Evolutionary conservation across 2,113 vertebrate species (phyloP).

Genomic region (Chloebia gouldiae): DNA sequence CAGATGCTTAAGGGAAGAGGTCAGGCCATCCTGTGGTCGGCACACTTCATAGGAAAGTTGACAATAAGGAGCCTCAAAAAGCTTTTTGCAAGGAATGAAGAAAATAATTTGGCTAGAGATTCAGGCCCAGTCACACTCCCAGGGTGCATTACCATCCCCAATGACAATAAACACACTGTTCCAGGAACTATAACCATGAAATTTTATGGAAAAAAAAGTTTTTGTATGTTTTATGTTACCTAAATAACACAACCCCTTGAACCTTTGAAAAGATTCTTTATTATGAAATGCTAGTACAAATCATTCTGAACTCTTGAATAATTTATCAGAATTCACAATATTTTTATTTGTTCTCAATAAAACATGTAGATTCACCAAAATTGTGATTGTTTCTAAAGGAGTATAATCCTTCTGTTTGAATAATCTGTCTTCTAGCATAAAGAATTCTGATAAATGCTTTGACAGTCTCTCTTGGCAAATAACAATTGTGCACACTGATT

Average conservation of each 20-base stretch:
- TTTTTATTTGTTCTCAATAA: neutral
- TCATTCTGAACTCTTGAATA: conserved; percentile 5
- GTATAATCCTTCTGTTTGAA: neutral
- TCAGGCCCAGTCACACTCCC: neutral
- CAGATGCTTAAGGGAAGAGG: neutral
- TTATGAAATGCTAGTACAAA: neutral
- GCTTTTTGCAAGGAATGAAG: neutral
- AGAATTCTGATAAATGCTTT: neutral
- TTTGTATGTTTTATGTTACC: neutral
- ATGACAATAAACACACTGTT: neutral
- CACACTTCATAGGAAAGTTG: neutral
- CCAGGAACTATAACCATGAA: neutral
- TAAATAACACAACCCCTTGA: neutral
- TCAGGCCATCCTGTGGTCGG: neutral
- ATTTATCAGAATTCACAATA: neutral
- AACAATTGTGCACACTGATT: neutral
- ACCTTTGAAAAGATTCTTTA: neutral
- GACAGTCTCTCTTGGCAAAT: neutral
- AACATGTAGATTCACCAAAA: neutral
- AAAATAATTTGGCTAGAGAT: neutral
- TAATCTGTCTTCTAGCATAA: neutral
- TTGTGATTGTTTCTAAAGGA: conserved; percentile 19
- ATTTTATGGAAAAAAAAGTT: neutral
- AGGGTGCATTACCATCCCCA: neutral
- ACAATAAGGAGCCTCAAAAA: neutral